These are phyloP conservation scores for Sebastes aleutianus DNA, from an alignment of 2,797 vertebrate species.

Conservation along the genomic window DNA sequence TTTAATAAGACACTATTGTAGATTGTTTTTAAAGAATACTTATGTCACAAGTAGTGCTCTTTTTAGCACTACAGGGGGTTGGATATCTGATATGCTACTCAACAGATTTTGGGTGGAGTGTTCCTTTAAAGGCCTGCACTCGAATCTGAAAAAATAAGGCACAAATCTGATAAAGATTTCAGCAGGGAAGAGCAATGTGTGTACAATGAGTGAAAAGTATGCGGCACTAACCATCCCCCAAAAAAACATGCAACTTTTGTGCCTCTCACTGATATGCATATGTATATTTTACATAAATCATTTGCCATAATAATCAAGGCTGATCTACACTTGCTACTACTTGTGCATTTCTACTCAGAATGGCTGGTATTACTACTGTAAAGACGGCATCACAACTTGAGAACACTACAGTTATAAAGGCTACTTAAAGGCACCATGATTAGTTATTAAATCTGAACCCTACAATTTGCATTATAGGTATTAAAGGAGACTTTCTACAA, in stretches of 20 bases:
- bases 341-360: neutral
- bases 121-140: neutral
- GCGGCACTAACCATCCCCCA: neutral
- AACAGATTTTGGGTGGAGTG: neutral
- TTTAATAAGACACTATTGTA: neutral
- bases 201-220: too few species aligned
- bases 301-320: neutral
- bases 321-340: neutral
- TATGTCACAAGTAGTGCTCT: neutral
- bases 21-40: neutral
- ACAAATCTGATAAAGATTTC: neutral
- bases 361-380: neutral
- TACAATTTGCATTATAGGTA: neutral
- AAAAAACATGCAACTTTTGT: neutral
- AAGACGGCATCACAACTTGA: neutral
- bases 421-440: neutral
- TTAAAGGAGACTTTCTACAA: neutral
- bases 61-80: neutral
- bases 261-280: neutral
- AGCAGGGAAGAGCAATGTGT: neutral
- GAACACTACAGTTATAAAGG: neutral
- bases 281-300: neutral
- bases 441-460: neutral
- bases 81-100: neutral
- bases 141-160: neutral